A percentile compares a stretch with the other conserved stretches of the same genome.
Evolutionary conservation across 2,113 vertebrate species (phyloP).

Genomic region (Pholis gunnellus): DNA sequence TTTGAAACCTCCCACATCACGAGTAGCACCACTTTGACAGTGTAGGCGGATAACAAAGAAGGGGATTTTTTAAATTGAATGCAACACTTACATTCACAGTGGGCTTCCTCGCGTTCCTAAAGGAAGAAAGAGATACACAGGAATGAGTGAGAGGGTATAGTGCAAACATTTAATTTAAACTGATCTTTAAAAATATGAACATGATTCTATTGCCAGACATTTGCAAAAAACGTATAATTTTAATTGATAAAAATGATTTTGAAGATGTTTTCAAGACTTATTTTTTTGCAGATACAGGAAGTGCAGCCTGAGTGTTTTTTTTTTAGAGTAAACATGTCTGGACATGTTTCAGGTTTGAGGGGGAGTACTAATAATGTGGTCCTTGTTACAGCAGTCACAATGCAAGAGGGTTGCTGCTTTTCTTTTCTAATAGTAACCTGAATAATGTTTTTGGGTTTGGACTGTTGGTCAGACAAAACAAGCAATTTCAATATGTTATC

Average conservation of each 20-base stretch:
- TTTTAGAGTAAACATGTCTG: neutral
- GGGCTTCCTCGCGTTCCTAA: neutral
- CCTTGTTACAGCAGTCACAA: neutral
- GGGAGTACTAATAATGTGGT: neutral
- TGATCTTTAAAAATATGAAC: neutral
- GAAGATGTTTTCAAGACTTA: neutral
- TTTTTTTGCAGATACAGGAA: neutral
- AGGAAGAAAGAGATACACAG: neutral
- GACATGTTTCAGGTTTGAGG: neutral
- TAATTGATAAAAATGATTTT: neutral
- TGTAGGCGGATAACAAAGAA: neutral
- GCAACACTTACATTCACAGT: neutral
- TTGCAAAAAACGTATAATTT: neutral
- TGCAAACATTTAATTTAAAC: neutral
- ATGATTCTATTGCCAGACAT: neutral
- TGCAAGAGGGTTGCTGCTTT: neutral
- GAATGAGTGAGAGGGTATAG: neutral
- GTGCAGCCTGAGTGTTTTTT: neutral
- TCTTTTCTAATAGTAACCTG: neutral
- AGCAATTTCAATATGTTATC: too few species aligned
- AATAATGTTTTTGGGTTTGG: too few species aligned
- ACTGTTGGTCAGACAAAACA: too few species aligned
- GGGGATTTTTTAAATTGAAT: neutral
- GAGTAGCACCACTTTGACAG: neutral
- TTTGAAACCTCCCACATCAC: neutral